Evolutionary conservation across 2,888 invertebrate genomes (phyloP).

Genomic region (Panopea generosa): DNA sequence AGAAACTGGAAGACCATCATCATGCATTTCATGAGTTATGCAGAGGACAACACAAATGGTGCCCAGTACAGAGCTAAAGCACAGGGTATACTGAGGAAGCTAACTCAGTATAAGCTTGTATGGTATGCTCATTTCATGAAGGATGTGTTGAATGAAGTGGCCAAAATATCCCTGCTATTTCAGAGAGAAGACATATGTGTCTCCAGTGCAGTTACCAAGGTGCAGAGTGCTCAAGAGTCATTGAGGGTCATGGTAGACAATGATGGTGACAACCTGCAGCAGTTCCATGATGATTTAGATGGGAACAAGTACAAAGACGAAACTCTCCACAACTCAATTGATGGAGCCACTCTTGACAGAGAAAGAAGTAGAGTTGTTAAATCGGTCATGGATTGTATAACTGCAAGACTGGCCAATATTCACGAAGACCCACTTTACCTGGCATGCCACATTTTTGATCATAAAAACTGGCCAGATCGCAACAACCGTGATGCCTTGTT

Average conservation of each 20-base stretch:
- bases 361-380: conserved; percentile 32
- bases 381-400: conserved; percentile 22
- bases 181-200: conserved; percentile 34
- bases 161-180: conserved; percentile 23
- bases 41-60: conserved; percentile 26
- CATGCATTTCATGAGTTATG: conserved; percentile 38
- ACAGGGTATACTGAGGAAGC: conserved; percentile 31
- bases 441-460: conserved; percentile 38
- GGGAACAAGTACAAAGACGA: conserved; percentile 11
- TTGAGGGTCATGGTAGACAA: conserved; percentile 23
- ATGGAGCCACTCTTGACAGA: background rate
- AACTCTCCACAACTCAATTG: conserved; percentile 18
- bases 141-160: conserved; percentile 26
- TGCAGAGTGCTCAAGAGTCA: conserved; percentile 16
- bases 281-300: conserved; percentile 5
- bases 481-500: conserved; percentile 29
- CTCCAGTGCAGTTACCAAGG: conserved; percentile 29
- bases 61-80: conserved; percentile 39
- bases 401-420: conserved; percentile 23
- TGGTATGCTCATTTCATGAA: conserved; percentile 35
- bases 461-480: conserved; percentile 47
- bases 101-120: conserved; percentile 28
- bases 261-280: conserved; percentile 5
- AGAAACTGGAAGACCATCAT: conserved; percentile 36
- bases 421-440: conserved; percentile 10